Percentiles rank a stretch among this genome's conserved stretches.
phyloP scores from a whole-genome alignment of 2,113 vertebrate species.

The Coptodon bakossiorum region DNA sequence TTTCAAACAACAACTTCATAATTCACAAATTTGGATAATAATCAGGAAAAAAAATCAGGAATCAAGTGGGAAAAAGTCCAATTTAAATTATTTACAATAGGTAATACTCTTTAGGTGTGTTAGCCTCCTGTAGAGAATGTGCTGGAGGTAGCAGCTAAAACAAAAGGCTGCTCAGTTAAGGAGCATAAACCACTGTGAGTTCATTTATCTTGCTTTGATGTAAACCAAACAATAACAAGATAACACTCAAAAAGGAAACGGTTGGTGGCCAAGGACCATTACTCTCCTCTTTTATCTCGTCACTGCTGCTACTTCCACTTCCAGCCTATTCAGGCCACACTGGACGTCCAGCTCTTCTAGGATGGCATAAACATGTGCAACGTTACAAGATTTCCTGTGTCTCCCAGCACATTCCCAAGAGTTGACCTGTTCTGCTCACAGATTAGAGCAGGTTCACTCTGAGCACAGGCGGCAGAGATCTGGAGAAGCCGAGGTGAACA shows the following conservation, averaged over 20 bases:
- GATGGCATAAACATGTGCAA: background rate
- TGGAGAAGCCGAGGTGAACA: too few relatives aligned
- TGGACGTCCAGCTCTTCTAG: background rate
- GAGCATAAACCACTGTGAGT: background rate
- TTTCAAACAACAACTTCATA: too few relatives aligned
- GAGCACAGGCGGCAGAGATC: too few relatives aligned
- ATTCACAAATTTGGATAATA: too few relatives aligned
- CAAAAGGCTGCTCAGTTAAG: too few relatives aligned
- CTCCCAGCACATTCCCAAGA: background rate
- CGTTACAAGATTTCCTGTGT: background rate
- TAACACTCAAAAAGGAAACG: background rate
- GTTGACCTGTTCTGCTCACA: background rate
- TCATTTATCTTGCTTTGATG: background rate
- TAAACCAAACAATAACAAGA: background rate
- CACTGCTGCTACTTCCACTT: background rate
- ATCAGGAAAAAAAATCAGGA: too few relatives aligned
- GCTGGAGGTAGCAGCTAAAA: background rate
- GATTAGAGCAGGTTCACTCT: too few relatives aligned
- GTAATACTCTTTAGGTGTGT: background rate
- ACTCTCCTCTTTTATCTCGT: background rate
- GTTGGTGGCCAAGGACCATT: background rate
- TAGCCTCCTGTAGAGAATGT: background rate
- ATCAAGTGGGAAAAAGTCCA: fast-evolving
- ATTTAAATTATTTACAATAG: background rate
- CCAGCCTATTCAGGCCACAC: background rate